phyloP scores from a whole-genome alignment of 2,797 vertebrate species.

The Sebastes hubbsi region DNA sequence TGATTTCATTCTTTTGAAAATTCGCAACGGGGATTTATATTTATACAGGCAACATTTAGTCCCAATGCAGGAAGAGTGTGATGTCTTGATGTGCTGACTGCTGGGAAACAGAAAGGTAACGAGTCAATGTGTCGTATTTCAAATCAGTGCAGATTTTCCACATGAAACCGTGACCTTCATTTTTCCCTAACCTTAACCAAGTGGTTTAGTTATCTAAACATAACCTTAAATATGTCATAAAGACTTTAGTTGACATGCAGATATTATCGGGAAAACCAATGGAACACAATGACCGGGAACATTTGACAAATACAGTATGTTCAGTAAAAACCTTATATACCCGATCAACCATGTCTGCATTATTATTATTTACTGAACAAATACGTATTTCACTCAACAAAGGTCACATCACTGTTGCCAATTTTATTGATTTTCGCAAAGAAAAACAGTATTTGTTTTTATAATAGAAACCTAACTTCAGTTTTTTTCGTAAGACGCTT shows the following conservation, averaged over 20 bases:
- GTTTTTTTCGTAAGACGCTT: too few species aligned
- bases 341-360: neutral
- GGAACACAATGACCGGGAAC: neutral
- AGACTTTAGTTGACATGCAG: neutral
- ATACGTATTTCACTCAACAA: neutral
- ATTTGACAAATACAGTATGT: neutral
- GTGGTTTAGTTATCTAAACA: neutral
- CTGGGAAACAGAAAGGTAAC: neutral
- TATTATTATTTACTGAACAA: neutral
- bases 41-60: neutral
- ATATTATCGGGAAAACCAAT: neutral
- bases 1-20: neutral
- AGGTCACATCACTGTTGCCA: fast-evolving
- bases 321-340: neutral
- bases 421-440: fast-evolving
- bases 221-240: neutral
- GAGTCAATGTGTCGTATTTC: neutral
- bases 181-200: neutral
- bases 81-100: neutral
- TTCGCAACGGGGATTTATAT: neutral
- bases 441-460: too few species aligned
- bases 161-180: neutral
- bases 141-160: neutral
- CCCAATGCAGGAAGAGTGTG: neutral
- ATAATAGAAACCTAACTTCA: too few species aligned